Conservation (phyloP, 2,797 vertebrate species). For the Gouania willdenowi region DNA sequence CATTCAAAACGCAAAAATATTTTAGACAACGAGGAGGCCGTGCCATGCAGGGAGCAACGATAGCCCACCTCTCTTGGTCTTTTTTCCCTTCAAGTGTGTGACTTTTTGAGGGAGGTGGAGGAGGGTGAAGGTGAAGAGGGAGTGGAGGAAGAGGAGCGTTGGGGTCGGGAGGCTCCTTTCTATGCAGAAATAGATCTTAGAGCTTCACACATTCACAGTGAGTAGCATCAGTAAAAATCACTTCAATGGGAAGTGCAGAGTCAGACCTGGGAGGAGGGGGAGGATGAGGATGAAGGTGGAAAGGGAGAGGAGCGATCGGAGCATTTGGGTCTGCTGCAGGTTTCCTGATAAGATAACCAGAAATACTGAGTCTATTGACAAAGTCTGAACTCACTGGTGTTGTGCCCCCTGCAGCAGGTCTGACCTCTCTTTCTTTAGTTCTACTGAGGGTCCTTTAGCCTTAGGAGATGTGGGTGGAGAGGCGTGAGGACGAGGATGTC, state of each 20-base stretch:
- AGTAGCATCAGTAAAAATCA: not conserved
- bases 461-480: slow-evolving; percentile 24
- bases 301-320: slow-evolving; percentile 64
- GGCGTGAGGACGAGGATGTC: slow-evolving; percentile 25
- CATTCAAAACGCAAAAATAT: slow-evolving; percentile 19
- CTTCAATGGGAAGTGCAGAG: slow-evolving; percentile 23
- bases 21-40: not conserved
- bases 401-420: slow-evolving; percentile 1
- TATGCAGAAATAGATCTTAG: slow-evolving; percentile 46
- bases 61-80: slow-evolving; percentile 69
- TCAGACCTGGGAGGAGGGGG: slow-evolving; percentile 68
- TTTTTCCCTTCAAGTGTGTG: slow-evolving; percentile 62
- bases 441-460: slow-evolving; percentile 47
- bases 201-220: slow-evolving; percentile 9
- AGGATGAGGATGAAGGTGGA: slow-evolving; percentile 70
- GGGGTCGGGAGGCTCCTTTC: slow-evolving; percentile 73
- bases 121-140: slow-evolving; percentile 72
- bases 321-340: slow-evolving; percentile 63
- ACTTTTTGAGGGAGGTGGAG: slow-evolving; percentile 52
- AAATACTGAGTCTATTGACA: not conserved
- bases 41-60: slow-evolving; percentile 4
- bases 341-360: slow-evolving; percentile 60
- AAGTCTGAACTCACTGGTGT: too few species aligned
- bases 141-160: slow-evolving; percentile 69
- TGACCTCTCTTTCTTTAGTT: slow-evolving; percentile 74